Conservation (phyloP, 2,113 vertebrate genomes). For the Lanius ludovicianus region DNA sequence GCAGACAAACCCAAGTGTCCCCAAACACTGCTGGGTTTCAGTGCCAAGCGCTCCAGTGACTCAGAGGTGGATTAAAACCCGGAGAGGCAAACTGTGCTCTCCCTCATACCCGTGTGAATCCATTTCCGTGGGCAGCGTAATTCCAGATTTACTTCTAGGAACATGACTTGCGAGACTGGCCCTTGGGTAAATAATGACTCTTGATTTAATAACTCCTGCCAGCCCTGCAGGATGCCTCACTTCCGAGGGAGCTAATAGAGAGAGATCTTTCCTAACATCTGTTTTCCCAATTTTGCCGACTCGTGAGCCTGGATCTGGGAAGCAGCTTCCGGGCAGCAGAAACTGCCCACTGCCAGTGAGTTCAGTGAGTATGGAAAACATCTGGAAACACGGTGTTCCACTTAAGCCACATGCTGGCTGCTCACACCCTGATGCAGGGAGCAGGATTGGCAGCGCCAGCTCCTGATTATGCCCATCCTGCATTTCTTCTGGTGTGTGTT, state of each 20-base stretch:
- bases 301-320: not conserved
- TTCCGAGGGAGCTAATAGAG: not conserved
- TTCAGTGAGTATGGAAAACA: not conserved
- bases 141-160: not conserved
- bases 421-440: not conserved
- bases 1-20: not conserved
- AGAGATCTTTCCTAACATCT: not conserved
- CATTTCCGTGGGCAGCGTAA: not conserved
- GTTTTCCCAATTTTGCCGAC: not conserved
- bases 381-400: not conserved
- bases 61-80: not conserved
- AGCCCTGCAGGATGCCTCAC: conserved; percentile 1
- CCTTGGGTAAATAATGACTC: conserved; percentile 21
- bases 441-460: accelerated
- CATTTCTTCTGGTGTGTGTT: accelerated
- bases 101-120: accelerated
- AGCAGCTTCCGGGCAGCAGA: not conserved
- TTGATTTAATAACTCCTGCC: not conserved
- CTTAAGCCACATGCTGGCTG: not conserved
- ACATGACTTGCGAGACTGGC: not conserved
- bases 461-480: accelerated
- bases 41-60: not conserved
- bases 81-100: not conserved
- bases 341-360: accelerated
- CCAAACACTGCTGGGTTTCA: not conserved